A percentile compares a stretch with the other conserved stretches of the same genome.
Evolutionary conservation across 2,113 vertebrate species (phyloP).

Genomic region (Caretta caretta): DNA sequence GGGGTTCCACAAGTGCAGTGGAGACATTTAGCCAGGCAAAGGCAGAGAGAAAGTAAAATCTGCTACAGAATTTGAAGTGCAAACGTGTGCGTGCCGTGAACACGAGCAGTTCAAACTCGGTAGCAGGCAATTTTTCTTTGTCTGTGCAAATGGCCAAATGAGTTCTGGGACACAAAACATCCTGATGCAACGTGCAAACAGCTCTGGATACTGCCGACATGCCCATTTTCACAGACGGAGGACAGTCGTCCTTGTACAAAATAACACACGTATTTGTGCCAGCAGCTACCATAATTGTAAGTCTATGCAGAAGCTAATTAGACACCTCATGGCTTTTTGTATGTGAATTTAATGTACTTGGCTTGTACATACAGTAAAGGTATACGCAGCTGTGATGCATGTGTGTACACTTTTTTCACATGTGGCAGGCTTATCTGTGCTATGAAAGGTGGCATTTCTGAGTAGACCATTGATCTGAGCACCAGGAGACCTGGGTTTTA

Average conservation of each 20-base stretch:
- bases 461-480: not conserved
- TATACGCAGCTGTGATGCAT: not conserved
- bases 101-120: no score
- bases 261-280: not conserved
- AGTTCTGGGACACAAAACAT: not conserved
- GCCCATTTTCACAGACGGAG: not conserved
- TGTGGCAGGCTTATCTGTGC: not conserved
- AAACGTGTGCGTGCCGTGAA: no score
- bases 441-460: not conserved
- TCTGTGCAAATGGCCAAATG: not conserved
- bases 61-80: no score
- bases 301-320: not conserved
- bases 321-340: not conserved
- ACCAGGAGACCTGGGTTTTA: not conserved
- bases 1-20: no score
- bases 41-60: no score
- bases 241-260: not conserved
- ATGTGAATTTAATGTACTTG: not conserved
- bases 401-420: not conserved
- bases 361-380: not conserved
- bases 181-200: not conserved
- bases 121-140: not conserved
- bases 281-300: not conserved
- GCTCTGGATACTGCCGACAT: not conserved
- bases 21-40: no score